Evolutionary conservation across 2,888 invertebrate genomes (phyloP).

Genomic region (Amorpha juglandis): DNA sequence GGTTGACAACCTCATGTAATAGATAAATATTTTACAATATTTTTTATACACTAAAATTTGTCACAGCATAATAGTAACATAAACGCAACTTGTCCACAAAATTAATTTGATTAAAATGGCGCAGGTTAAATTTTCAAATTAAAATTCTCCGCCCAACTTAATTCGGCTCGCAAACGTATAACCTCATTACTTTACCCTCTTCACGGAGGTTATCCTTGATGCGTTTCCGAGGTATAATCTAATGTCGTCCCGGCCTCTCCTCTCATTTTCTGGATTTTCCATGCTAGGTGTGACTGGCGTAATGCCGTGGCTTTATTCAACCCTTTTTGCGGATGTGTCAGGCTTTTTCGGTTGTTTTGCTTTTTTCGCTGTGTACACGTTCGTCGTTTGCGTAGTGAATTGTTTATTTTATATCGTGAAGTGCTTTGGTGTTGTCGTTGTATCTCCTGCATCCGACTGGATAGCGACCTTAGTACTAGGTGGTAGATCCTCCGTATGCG

Average conservation of each 20-base stretch:
- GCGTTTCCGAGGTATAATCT: conserved; percentile 62
- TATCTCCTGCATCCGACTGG: background rate
- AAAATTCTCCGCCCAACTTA: conserved; percentile 52
- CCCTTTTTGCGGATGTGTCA: conserved; percentile 37
- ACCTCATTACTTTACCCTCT: conserved; percentile 71
- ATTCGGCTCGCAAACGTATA: conserved; percentile 64
- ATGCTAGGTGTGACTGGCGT: conserved; percentile 40
- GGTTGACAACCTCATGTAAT: no score
- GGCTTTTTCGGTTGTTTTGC: background rate
- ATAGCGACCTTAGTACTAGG: no score
- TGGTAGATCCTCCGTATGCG: no score
- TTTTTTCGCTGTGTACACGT: no score
- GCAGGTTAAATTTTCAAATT: conserved; percentile 51
- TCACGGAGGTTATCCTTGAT: conserved; percentile 64
- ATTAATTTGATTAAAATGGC: conserved; percentile 47
- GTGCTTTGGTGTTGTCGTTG: no score
- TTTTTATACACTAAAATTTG: background rate
- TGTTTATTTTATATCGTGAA: no score
- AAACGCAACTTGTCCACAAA: conserved; percentile 30
- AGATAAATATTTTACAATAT: background rate
- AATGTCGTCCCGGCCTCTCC: conserved; percentile 52
- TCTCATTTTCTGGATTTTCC: conserved; percentile 53
- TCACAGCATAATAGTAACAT: background rate
- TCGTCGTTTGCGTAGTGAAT: no score
- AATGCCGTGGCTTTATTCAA: conserved; percentile 37